A percentile compares a stretch with the other conserved stretches of the same genome.
Conservation (phyloP, 2,113 vertebrate species). For the Mola mola region DNA sequence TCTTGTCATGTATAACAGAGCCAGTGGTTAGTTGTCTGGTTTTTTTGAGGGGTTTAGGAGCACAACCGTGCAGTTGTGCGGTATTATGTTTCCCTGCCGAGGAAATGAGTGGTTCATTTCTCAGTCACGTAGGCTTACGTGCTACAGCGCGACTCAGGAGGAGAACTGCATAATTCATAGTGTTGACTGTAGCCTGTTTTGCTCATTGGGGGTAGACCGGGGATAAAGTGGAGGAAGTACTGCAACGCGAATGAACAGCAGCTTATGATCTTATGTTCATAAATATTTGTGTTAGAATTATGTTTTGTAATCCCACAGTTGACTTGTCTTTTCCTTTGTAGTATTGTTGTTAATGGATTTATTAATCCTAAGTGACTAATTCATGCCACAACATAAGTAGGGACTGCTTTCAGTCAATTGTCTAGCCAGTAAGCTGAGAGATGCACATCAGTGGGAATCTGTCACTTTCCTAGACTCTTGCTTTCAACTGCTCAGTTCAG, state of each 20-base stretch:
- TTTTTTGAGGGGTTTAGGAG: conserved; percentile 2
- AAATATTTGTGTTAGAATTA: neutral
- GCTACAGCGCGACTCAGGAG: conserved; percentile 70
- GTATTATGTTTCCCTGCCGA: conserved; percentile 62
- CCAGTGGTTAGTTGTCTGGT: neutral
- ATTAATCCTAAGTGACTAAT: neutral
- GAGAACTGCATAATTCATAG: conserved; percentile 79
- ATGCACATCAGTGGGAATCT: conserved; percentile 22
- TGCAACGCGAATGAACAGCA: conserved; percentile 24
- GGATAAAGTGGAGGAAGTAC: conserved; percentile 62
- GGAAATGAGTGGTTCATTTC: conserved; percentile 58
- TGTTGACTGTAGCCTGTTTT: conserved; percentile 74
- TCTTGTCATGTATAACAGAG: conserved; percentile 4
- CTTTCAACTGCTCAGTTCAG: conserved; percentile 37
- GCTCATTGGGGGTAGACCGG: conserved; percentile 54
- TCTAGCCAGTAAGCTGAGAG: conserved; percentile 3
- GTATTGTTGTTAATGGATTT: neutral
- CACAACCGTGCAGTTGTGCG: conserved; percentile 17
- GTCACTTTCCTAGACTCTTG: conserved; percentile 23
- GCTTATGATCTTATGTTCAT: conserved; percentile 2
- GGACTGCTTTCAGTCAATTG: neutral
- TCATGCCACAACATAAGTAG: neutral
- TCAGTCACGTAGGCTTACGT: conserved; percentile 64
- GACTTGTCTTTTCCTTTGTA: neutral
- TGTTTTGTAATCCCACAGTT: neutral